Evolutionary conservation across 1,140 invertebrate species (phyloP), one percentile per base, ranked within the genome.

Genomic region (Drosophila lacteicornis): DNA sequence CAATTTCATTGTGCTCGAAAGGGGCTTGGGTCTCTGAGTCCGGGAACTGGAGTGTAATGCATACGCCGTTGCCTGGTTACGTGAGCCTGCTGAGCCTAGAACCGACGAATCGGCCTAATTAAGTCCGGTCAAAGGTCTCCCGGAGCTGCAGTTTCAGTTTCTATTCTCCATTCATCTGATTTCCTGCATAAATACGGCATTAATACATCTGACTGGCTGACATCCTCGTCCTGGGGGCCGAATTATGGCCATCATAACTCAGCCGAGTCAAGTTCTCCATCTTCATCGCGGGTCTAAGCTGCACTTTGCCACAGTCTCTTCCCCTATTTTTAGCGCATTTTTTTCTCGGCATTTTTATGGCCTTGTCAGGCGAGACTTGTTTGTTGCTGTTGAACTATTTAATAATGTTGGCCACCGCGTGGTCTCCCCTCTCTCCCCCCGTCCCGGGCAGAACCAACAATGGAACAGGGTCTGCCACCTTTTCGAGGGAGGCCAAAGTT

Each of bases 311-410:
- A 60, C 69, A 65, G 40, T 42, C 78, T 73, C 77, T 76, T 51
- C 19, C 13, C 53, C 40, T 30, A 55, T 75, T 46, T 55, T 42
- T 43, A 11, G 7, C 57, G 58, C 63, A 62, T 57, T 82, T 60
- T 82, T 60, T 83, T 75, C 49, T 36, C 36, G 43, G 22, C 69
- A 58, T 59, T 76, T 58, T 80, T 75, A 62, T 67, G 66, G 53
- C 60, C 47, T 45, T 80, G 78, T 80, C 70, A 62, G 70, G 46
- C 46, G 58, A 56, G 33, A 83, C 71, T 83, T 86, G 84, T 83
- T 88, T 86, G 83, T 83, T 60, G 84, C 68, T 68, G 76, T 62
- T 88, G 53, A 88, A 87, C 83, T 87, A 87, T 87, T 87, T 87
- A 87, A 87, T 87, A 87, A 87, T 88, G 83, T 87, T 75, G 73